These are phyloP conservation scores for Heliconius erato DNA, from an alignment of 2,888 invertebrate genomes.

Conservation along the genomic window DNA sequence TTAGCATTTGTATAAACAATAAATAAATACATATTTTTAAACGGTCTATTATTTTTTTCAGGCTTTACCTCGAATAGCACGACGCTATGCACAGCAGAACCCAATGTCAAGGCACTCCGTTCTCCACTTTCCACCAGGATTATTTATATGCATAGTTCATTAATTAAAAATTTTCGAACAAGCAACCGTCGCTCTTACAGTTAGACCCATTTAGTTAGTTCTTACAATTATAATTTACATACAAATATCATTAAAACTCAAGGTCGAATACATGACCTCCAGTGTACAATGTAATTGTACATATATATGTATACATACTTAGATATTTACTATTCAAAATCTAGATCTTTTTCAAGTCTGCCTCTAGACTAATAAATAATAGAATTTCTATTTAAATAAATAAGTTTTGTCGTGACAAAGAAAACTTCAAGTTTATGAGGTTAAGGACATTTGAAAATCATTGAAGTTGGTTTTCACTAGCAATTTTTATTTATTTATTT, in stretches of 20 bases:
- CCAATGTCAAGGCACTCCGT: too few relatives aligned
- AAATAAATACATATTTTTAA: too few relatives aligned
- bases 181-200: too few relatives aligned
- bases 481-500: neutral
- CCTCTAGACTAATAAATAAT: neutral
- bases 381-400: constrained; percentile 1
- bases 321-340: neutral
- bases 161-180: too few relatives aligned
- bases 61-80: too few relatives aligned
- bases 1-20: neutral
- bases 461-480: neutral
- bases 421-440: constrained; percentile 10
- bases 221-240: neutral
- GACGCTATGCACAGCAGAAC: too few relatives aligned
- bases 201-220: too few relatives aligned
- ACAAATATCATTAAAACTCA: neutral
- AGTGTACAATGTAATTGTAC: neutral
- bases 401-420: neutral
- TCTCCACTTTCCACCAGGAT: too few relatives aligned
- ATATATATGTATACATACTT: neutral
- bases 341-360: neutral
- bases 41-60: too few relatives aligned
- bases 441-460: constrained; percentile 13
- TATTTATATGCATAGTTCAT: too few relatives aligned
- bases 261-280: neutral